A percentile compares a stretch with the other conserved stretches of the same genome.
Conservation (phyloP, 2,888 invertebrate species). For the Brachypterus glaber region DNA sequence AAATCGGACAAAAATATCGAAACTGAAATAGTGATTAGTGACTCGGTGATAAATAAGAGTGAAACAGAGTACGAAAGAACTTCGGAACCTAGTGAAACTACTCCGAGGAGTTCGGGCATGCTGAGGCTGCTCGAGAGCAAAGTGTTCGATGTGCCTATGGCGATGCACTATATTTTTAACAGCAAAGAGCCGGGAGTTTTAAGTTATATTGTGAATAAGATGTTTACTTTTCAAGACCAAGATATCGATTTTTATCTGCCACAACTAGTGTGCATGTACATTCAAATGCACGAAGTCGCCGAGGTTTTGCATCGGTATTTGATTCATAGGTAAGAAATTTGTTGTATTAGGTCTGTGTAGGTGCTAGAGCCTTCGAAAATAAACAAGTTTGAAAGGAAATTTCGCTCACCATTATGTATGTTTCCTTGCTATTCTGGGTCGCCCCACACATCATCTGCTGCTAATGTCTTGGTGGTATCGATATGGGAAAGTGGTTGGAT, state of each 20-base stretch:
- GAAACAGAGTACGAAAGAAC: slow-evolving; percentile 37
- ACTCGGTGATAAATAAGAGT: no score
- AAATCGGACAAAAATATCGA: slow-evolving; percentile 17
- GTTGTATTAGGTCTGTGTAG: not conserved
- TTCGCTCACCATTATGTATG: no score
- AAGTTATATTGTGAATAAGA: slow-evolving; percentile 93
- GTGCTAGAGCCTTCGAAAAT: no score
- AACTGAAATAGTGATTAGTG: slow-evolving; percentile 3
- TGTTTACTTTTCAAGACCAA: slow-evolving; percentile 86
- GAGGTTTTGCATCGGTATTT: slow-evolving; percentile 83
- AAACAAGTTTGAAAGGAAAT: no score
- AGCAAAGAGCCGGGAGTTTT: slow-evolving; percentile 98
- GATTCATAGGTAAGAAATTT: slow-evolving; percentile 56
- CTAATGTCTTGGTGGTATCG: no score
- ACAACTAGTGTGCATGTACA: slow-evolving; percentile 96
- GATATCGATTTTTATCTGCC: slow-evolving; percentile 98
- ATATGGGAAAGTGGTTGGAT: no score
- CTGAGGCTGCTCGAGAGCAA: slow-evolving; percentile 93
- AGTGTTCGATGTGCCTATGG: slow-evolving; percentile 96
- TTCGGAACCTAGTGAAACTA: slow-evolving; percentile 37
- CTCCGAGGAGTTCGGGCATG: slow-evolving; percentile 49
- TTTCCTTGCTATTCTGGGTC: no score
- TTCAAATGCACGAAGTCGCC: slow-evolving; percentile 95
- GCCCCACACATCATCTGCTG: no score
- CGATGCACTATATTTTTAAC: slow-evolving; percentile 94